phyloP scores from a whole-genome alignment of 2,113 vertebrate species.

The Argyrosomus japonicus region DNA sequence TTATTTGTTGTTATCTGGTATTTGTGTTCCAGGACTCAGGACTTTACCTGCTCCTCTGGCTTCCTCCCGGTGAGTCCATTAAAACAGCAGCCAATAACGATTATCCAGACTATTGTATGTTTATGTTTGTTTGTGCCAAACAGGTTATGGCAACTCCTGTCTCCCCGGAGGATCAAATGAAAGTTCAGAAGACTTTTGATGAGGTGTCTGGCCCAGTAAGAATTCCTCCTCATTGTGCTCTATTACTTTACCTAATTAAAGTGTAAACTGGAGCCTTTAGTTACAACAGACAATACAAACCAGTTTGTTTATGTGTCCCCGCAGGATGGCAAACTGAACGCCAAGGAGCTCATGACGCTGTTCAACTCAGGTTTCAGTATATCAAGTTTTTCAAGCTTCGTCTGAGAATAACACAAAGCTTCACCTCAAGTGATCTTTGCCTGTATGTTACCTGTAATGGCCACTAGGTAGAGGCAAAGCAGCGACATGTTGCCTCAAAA shows the following conservation, averaged over 20 bases:
- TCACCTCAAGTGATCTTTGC: not conserved
- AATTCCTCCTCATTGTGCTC: not conserved
- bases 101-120: not conserved
- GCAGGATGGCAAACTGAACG: constrained; percentile 80
- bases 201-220: constrained; percentile 78
- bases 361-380: constrained; percentile 79
- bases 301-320: not conserved
- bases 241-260: not conserved
- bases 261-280: not conserved
- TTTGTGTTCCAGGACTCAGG: constrained; percentile 76
- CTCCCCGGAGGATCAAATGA: constrained; percentile 66
- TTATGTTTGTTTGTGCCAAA: constrained; percentile 14
- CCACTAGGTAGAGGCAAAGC: constrained; percentile 78
- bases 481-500: not conserved
- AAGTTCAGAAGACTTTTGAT: constrained; percentile 77
- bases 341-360: constrained; percentile 78
- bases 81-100: not conserved
- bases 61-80: constrained; percentile 72
- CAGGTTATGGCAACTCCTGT: constrained; percentile 78
- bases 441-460: constrained; percentile 26
- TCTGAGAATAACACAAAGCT: not conserved
- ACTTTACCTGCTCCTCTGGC: constrained; percentile 76
- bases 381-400: not conserved
- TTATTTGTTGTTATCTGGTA: no score
- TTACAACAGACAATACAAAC: not conserved